A percentile compares a stretch with the other conserved stretches of the same genome.
These are phyloP conservation scores for Micrastur ruficollis DNA, from an alignment of 2,797 vertebrate genomes.

Conservation along the genomic window DNA sequence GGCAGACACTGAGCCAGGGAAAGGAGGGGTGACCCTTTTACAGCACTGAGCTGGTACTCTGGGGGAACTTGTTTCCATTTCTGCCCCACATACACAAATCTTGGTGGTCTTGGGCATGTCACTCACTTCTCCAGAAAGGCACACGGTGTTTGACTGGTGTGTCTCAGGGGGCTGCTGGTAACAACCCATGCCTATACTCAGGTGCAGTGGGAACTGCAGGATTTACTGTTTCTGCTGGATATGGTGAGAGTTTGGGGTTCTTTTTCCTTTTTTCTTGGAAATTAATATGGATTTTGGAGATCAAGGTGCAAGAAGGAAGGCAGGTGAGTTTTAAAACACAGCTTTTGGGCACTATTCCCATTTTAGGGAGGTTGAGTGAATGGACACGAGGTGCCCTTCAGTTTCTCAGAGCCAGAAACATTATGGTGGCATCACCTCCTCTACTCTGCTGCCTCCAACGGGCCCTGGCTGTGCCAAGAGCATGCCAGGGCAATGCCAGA, in stretches of 20 bases:
- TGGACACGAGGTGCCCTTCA: background rate
- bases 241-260: background rate
- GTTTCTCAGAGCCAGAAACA: background rate
- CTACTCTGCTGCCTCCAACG: background rate
- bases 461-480: background rate
- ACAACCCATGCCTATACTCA: background rate
- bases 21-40: background rate
- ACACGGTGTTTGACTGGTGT: background rate
- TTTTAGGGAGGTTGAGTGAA: background rate
- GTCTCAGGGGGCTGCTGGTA: background rate
- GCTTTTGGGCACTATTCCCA: background rate
- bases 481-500: background rate
- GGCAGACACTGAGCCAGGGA: background rate
- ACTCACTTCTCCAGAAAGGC: background rate
- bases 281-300: background rate
- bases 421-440: background rate
- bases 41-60: background rate
- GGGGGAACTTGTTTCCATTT: background rate
- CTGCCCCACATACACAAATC: background rate
- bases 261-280: background rate
- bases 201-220: background rate
- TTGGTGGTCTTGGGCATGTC: background rate
- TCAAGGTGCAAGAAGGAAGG: background rate
- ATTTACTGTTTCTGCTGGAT: background rate
- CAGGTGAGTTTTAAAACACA: background rate